Conservation (phyloP, 2,113 vertebrate genomes). For the Bubalus kerabau region DNA sequence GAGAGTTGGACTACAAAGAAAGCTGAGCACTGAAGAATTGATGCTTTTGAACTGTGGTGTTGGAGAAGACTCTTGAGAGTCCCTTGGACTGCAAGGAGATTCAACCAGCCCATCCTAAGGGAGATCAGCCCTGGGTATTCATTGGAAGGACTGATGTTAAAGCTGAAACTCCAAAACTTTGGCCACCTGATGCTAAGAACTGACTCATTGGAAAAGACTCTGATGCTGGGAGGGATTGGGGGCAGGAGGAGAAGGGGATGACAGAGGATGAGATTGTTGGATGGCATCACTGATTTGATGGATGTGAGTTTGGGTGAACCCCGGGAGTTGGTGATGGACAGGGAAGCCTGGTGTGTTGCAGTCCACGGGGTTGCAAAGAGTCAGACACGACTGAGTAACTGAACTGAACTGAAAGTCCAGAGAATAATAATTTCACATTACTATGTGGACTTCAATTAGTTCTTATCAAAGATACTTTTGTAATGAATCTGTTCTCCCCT, state of each 20-base stretch:
- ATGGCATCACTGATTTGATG: background rate
- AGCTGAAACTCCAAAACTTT: background rate
- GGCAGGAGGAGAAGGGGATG: background rate
- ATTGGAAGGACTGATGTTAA: background rate
- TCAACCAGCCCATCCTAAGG: background rate
- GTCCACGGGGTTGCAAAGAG: background rate
- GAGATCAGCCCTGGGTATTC: background rate
- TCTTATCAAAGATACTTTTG: background rate
- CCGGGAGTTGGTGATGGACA: background rate
- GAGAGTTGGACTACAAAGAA: background rate
- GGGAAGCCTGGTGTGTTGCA: background rate
- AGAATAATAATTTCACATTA: background rate
- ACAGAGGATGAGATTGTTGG: background rate
- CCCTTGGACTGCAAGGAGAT: background rate
- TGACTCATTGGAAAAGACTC: background rate
- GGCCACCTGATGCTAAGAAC: fast-evolving
- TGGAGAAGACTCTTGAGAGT: background rate
- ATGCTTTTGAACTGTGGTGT: background rate
- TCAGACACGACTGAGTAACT: background rate
- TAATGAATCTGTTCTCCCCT: background rate
- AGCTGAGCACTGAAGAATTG: background rate
- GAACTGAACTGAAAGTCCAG: background rate
- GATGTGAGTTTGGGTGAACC: background rate
- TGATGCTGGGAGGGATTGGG: background rate
- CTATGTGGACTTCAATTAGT: background rate